Conservation (phyloP, 1,140 invertebrate genomes). For the Magallana gigas region DNA sequence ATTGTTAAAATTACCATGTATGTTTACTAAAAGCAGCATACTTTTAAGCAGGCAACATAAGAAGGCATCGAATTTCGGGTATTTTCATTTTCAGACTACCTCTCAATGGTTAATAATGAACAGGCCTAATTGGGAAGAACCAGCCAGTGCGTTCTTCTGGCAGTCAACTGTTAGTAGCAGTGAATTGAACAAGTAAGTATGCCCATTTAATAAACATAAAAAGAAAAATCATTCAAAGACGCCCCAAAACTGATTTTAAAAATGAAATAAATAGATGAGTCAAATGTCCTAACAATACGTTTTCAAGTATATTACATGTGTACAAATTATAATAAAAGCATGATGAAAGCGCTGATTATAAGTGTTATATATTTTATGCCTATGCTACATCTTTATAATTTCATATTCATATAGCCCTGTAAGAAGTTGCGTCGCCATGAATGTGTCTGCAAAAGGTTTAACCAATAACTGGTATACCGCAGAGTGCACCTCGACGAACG, state of each 20-base stretch:
- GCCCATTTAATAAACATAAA: no score
- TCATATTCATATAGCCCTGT: neutral
- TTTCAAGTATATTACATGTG: no score
- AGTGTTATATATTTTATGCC: no score
- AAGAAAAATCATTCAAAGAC: no score
- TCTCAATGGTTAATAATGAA: neutral
- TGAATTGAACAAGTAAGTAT: constrained; percentile 10
- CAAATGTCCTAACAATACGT: no score
- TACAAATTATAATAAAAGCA: no score
- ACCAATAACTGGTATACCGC: neutral
- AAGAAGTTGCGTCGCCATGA: neutral
- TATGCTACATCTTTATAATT: neutral
- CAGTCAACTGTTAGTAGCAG: neutral
- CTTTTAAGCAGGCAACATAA: no score
- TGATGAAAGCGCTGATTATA: no score
- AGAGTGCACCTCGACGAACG: constrained; percentile 10
- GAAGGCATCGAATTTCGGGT: neutral
- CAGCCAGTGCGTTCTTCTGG: neutral
- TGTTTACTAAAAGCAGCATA: no score
- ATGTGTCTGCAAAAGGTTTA: neutral
- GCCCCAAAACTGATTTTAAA: no score
- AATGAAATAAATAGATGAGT: no score
- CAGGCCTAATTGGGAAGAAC: neutral
- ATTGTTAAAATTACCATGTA: no score
- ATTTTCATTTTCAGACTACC: neutral